Percentiles rank a stretch among this genome's conserved stretches.
These are phyloP conservation scores for Indicator indicator DNA, from an alignment of 2,113 vertebrate genomes.

Conservation along the genomic window DNA sequence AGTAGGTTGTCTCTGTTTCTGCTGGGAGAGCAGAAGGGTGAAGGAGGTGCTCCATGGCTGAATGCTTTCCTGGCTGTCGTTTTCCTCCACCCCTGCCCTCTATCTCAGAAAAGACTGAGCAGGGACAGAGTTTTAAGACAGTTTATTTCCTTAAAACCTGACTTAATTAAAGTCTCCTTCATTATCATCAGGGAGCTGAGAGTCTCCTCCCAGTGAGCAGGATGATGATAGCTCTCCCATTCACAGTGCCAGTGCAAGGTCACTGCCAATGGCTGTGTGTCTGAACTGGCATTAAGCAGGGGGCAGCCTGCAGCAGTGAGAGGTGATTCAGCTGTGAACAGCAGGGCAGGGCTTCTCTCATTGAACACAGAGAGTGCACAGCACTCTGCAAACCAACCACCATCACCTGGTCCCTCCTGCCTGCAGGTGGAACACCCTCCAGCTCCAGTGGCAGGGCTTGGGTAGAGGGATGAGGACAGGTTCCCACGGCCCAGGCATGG, in stretches of 20 bases:
- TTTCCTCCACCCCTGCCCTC: background rate
- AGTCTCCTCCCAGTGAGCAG: background rate
- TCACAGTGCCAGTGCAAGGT: background rate
- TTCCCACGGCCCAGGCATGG: background rate
- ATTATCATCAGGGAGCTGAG: background rate
- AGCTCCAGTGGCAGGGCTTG: rapidly evolving
- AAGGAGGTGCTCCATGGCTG: background rate
- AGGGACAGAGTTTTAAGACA: background rate
- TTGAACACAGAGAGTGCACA: background rate
- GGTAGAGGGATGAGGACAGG: background rate
- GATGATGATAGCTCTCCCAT: background rate
- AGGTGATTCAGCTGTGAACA: background rate
- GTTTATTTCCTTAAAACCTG: background rate
- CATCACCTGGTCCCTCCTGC: background rate
- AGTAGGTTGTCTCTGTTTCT: background rate
- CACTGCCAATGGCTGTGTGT: background rate
- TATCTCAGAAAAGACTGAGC: background rate
- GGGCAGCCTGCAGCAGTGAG: background rate
- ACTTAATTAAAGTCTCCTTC: constrained; percentile 22
- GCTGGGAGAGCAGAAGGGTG: background rate
- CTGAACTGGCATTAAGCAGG: background rate
- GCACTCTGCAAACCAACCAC: background rate
- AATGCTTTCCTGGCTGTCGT: background rate
- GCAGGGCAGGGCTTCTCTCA: background rate
- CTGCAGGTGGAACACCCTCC: background rate